Evolutionary conservation across 2,113 vertebrate species (phyloP).

Genomic region (Nipponia nippon): DNA sequence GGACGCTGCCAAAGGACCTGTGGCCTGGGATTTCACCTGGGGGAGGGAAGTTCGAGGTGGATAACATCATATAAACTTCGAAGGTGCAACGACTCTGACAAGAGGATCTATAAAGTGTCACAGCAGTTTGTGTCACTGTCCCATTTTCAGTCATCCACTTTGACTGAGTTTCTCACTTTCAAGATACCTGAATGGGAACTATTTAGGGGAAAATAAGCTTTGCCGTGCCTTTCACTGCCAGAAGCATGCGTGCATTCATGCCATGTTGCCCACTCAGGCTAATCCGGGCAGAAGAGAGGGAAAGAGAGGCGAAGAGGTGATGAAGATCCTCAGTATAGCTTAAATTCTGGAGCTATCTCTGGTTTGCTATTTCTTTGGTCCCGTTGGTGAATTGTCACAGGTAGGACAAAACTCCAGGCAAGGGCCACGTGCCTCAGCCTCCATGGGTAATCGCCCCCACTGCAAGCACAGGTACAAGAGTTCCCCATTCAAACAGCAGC

Average conservation of each 20-base stretch:
- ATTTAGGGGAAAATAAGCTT: background rate
- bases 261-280: background rate
- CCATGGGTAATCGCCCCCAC: rapidly evolving
- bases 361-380: background rate
- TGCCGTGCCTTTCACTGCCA: background rate
- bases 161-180: background rate
- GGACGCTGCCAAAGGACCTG: background rate
- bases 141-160: background rate
- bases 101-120: background rate
- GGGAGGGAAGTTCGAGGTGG: background rate
- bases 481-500: background rate
- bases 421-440: background rate
- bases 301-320: background rate
- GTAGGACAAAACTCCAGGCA: background rate
- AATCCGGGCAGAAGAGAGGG: background rate
- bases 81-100: rapidly evolving
- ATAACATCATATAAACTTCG: background rate
- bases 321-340: background rate
- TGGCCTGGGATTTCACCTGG: background rate
- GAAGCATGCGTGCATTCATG: background rate
- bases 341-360: background rate
- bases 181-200: background rate
- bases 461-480: background rate
- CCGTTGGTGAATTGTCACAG: background rate
- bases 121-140: background rate